Conservation (phyloP, 2,797 vertebrate genomes). For the Lerista edwardsae region DNA sequence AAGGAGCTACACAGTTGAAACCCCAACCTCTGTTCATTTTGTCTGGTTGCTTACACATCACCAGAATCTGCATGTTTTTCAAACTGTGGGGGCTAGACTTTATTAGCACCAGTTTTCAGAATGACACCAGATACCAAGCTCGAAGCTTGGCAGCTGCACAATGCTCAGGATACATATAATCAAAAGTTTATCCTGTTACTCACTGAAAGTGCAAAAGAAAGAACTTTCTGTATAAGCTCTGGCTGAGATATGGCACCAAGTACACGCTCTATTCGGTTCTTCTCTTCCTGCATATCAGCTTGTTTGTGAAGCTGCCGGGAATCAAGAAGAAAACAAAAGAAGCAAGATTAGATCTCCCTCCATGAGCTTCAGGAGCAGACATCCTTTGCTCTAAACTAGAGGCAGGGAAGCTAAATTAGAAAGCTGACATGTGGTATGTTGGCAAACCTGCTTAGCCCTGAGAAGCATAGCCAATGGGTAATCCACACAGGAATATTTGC, state of each 20-base stretch:
- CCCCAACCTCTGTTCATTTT: neutral
- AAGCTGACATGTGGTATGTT: neutral
- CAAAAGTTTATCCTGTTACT: conserved; percentile 41
- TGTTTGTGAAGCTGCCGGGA: conserved; percentile 91
- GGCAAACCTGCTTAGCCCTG: neutral
- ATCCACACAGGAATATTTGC: conserved; percentile 21
- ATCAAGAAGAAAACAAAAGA: conserved; percentile 15
- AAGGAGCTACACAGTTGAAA: neutral
- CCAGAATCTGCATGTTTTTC: neutral
- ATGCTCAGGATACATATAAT: neutral
- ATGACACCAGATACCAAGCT: neutral
- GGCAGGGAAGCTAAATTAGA: neutral
- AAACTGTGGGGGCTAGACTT: neutral
- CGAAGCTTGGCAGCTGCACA: neutral
- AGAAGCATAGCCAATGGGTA: neutral
- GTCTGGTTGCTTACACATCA: neutral
- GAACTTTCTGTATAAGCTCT: conserved; percentile 96
- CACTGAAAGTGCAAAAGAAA: conserved; percentile 96
- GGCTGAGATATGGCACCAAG: conserved; percentile 93
- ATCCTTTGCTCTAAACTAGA: neutral
- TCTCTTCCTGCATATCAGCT: conserved; percentile 99
- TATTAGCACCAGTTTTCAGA: too few relatives aligned
- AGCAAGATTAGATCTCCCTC: neutral
- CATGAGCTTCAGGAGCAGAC: fast-evolving
- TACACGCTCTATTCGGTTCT: conserved; percentile 94